Evolutionary conservation across 1,140 invertebrate genomes (phyloP), one percentile per base, ranked within the genome.

Genomic region (Goniozus legneri): DNA sequence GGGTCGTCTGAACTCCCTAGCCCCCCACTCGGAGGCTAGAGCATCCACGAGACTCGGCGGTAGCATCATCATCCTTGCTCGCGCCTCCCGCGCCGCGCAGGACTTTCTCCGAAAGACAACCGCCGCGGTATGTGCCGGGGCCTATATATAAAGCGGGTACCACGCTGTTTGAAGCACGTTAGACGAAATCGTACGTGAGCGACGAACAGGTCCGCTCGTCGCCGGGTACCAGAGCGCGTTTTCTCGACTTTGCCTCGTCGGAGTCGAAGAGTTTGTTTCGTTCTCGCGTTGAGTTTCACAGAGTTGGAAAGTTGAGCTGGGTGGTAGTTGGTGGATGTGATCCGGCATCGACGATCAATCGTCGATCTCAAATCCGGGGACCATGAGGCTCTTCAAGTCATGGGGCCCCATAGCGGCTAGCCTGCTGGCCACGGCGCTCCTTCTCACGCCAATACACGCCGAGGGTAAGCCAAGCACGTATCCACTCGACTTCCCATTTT

Each of bases 101-200:
- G 66, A 76, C 73, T 76, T 75, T 75, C 73, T 75, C 73, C 71
- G 56, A 76, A 76, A 75, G 71, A 73, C 68, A 45, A 58, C 57
- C 62, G 72, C 69, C 67, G n/a, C n/a, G n/a, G n/a, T n/a, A n/a
- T n/a, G n/a, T n/a, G n/a, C n/a, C n/a, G n/a, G n/a, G n/a, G n/a
- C n/a, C n/a, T n/a, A n/a, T 73, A 74, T 76, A 76, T 73, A 76
- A n/a, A 75, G 69, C 65, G 61, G 64, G 64, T 68, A 71, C 61
- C 61, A 49, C 61, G 54, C 55, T 66, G 60, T 71, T 75, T 71
- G 64, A 71, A 67, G 58, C 67, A 71, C 58, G 71, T 75, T 74
- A 73, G 71, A 73, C 66, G 60, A 67, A 71, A 68, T 70, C 65
- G 65, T 54, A 64, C 59, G 62, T 48, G 56, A 64, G 50, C 59